Evolutionary conservation across 1,140 invertebrate species (phyloP), one percentile per base, ranked within the genome.

Genomic region (Cyclargus thomasi): DNA sequence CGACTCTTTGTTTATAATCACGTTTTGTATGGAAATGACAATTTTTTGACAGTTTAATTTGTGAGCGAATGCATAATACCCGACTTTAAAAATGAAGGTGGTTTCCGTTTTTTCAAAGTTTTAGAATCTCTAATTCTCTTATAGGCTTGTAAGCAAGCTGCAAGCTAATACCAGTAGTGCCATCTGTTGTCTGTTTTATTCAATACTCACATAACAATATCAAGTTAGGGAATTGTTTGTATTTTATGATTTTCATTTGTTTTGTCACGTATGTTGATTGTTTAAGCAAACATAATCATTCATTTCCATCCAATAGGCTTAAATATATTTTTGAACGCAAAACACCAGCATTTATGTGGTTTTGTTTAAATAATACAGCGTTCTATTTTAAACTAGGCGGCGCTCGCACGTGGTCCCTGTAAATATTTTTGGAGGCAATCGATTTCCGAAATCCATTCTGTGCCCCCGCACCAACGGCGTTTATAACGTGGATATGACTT

Each of bases 351-450:
- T 55, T 8, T 20, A 59, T 59, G 18, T 21, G 17, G 55, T 59
- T 59, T 59, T 59, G 17, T 59, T 59, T 20, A 59, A 59, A 59
- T 59, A 59, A 59, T 59, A 20, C n/a, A 55, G 64, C 29, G 65
- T 67, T 55, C 57, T 35, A 59, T 67, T 67, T 36, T 35, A 57
- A 57, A 59, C 29, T 57, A 57, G 55, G 65, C 65, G 23, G 74
- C 70, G 80, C 71, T 74, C 69, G 79, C 86, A 90, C 85, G 85
- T 88, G 84, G 81, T 74, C 72, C 77, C 77, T 74, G 85, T 86
- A 88, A 90, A 88, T 88, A 90, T 90, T 90, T 88, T 90, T 90
- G 86, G 86, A 88, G 78, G 85, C 86, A 81, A 90, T 90, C 88
- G 88, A 90, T 90, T 90, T 90, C 88, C 84, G 85, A 90, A 90